Base-by-base conservation (phyloP, 2,888 invertebrate species). In the Folsomia candida region DNA sequence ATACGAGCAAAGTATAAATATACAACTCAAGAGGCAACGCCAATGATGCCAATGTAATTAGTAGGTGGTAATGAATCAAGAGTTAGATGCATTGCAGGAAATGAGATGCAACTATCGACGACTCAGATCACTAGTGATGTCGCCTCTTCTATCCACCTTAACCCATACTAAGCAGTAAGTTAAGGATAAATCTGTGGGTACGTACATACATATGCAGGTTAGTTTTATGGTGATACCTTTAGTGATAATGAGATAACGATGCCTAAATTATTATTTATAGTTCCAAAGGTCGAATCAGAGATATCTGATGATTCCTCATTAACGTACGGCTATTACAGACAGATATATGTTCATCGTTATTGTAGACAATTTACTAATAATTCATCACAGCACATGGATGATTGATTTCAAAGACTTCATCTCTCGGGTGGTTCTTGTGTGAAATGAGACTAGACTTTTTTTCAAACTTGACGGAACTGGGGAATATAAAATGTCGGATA, bases 31-130 rank as follows among this genome's bases (percentile, higher is more conserved):
- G 28, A 72, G 73, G 74, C 74, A 74, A 74, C 63, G 72, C 72
- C 74, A 69, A 71, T 70, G 74, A 74, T 71, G 74, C 74, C 74
- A 74, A 71, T 74, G 72, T 74, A 74, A 74, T 74, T 74, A 74
- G 72, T 74, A 72, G 72, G 74, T 60, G 64, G 64, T 64, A 65
- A 54, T 65, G 65, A 65, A 26, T 65, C 65, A 51, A 65, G 20
- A 54, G 28, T n/a, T 54, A 65, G 51, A 65, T 65, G 65, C 65
- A 65, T 65, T 54, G 51, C 64, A 64, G 64, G 29, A 27, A 28
- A 62, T 62, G 62, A 51, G 20, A 27, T 64, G 64, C 64, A 64
- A 37, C 47, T 64, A 64, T 64, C 64, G 47, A 24, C 64, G 64
- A 64, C 37, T 64, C 64, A 64, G 22, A 64, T 47, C 64, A 64